Percentiles rank a stretch among this genome's conserved stretches.
Conservation (phyloP, 2,888 invertebrate species). For the Isotomurus palustris region DNA sequence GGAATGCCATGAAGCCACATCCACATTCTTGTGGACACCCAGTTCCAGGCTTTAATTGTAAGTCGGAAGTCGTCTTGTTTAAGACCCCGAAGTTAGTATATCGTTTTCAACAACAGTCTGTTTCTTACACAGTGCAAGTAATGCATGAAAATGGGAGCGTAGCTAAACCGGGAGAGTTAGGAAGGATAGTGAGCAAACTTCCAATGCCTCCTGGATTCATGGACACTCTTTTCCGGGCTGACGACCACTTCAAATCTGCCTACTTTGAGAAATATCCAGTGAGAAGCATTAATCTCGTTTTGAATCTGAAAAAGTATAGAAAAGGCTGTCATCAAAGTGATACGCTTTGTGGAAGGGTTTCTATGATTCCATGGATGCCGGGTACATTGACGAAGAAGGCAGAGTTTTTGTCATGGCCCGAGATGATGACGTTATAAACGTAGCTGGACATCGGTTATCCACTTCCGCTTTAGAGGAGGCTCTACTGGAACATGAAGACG, state of each 20-base stretch:
- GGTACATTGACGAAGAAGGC: conserved; percentile 75
- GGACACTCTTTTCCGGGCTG: conserved; percentile 74
- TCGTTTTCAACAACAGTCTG: too few relatives aligned
- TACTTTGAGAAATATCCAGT: conserved; percentile 82
- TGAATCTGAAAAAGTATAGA: not conserved
- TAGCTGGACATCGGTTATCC: conserved; percentile 86
- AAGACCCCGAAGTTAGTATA: too few relatives aligned
- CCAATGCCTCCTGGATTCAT: conserved; percentile 87
- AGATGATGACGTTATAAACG: conserved; percentile 92
- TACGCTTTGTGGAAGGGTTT: conserved; percentile 62
- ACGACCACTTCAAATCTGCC: conserved; percentile 70
- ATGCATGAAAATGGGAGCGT: conserved; percentile 65
- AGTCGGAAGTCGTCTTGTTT: too few relatives aligned
- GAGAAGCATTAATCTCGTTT: conserved; percentile 48
- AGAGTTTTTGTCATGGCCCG: conserved; percentile 84
- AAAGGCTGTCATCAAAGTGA: conserved; percentile 2
- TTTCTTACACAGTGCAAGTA: conserved; percentile 66
- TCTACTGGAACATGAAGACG: conserved; percentile 74
- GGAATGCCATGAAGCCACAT: conserved; percentile 64
- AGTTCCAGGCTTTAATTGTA: conserved; percentile 81
- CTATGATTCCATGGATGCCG: conserved; percentile 94
- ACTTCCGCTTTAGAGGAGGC: conserved; percentile 88
- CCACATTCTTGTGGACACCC: conserved; percentile 77
- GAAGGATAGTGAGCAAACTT: conserved; percentile 74
- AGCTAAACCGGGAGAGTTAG: conserved; percentile 68